Evolutionary conservation across 2,888 invertebrate species (phyloP).

Genomic region (Pecten maximus): DNA sequence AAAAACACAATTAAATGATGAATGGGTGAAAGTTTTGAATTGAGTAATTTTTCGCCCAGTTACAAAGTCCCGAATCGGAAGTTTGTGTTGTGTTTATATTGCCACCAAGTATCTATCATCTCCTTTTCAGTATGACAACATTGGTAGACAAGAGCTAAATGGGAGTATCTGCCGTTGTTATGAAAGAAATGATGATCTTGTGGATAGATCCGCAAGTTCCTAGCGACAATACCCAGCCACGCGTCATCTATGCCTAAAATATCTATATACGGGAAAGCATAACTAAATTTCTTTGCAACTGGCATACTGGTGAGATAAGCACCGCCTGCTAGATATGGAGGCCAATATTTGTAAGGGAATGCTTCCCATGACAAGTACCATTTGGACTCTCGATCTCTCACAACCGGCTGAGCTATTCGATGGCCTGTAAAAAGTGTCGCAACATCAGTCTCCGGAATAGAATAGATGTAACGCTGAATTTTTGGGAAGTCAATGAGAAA

Average conservation of each 20-base stretch:
- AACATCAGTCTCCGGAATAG: background rate
- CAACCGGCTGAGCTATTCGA: background rate
- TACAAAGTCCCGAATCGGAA: constrained; percentile 18
- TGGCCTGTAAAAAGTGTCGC: background rate
- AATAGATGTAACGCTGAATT: background rate
- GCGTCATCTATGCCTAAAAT: background rate
- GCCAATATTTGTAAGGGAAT: background rate
- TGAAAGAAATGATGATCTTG: constrained; percentile 27
- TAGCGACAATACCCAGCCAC: constrained; percentile 5
- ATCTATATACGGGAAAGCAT: constrained; percentile 1
- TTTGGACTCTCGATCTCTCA: background rate
- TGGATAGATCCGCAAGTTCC: background rate
- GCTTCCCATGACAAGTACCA: background rate
- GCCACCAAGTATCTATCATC: background rate
- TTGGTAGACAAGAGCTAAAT: background rate
- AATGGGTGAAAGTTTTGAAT: too few species aligned
- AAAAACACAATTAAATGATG: too few species aligned
- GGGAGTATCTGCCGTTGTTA: background rate
- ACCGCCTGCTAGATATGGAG: background rate
- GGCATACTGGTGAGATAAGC: background rate
- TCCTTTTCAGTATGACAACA: background rate
- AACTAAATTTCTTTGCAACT: background rate
- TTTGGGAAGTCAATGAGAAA: background rate
- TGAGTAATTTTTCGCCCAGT: too few species aligned
- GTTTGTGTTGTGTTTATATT: background rate